phyloP scores from a whole-genome alignment of 2,888 invertebrate species.

The Eurytoma californica region DNA sequence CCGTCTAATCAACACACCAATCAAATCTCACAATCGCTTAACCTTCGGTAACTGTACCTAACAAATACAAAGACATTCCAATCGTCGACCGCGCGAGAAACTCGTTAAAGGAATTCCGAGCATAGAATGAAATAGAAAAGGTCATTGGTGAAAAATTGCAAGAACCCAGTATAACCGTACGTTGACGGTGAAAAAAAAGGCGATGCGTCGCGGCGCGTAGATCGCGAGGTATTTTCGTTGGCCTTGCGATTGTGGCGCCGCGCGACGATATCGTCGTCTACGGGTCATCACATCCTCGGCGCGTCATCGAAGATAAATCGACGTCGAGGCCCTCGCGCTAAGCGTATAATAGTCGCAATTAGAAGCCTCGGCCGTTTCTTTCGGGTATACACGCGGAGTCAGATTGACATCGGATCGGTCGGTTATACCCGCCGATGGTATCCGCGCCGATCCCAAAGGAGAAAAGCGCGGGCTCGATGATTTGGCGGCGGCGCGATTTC shows the following conservation, averaged over 20 bases:
- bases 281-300: neutral
- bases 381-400: too few species aligned
- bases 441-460: too few species aligned
- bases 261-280: neutral
- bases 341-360: too few species aligned
- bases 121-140: neutral
- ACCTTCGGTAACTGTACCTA: neutral
- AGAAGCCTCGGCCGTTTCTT: too few species aligned
- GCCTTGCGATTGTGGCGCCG: neutral
- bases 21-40: too few species aligned
- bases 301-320: slow-evolving; percentile 13
- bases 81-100: neutral
- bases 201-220: neutral
- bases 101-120: neutral
- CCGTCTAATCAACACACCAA: too few species aligned
- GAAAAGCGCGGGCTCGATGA: too few species aligned
- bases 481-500: too few species aligned
- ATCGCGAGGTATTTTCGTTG: slow-evolving; percentile 1
- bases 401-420: too few species aligned
- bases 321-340: too few species aligned
- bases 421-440: too few species aligned
- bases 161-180: slow-evolving; percentile 4
- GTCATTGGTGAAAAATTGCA: slow-evolving; percentile 5
- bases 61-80: neutral
- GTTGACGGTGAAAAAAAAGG: neutral